Base-by-base conservation (phyloP, 2,888 invertebrate genomes). In the Drosophila neutralis region DNA sequence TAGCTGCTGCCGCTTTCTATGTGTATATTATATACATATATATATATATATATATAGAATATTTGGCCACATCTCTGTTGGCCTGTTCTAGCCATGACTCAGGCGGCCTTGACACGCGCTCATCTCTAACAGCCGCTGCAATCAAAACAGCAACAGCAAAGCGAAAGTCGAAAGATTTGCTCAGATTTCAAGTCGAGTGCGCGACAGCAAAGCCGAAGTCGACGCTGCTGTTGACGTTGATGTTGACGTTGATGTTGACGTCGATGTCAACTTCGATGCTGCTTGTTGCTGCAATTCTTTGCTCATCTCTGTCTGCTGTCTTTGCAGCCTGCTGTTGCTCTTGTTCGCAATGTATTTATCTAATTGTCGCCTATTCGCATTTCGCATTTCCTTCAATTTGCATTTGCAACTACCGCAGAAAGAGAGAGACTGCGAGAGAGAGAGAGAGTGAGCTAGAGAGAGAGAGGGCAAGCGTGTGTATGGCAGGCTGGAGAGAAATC, bases 331-430 rank as follows among this genome's bases (percentile, higher is more conserved):
- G 29, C 62, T 69, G 33, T 56, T 78, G 48, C 70, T 61, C 40
- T 49, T 68, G 54, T 73, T 81, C 68, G 40, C 69, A 57, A 29
- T 58, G 69, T 81, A 80, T 72, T 84, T 85, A 85, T 80, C 85
- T 78, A 83, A 85, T 85, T 85, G 79, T 60, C 61, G 56, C 75
- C 59, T 40, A 66, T 66, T 77, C 78, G 60, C 60, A 62, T 58
- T 81, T 74, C 72, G 66, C 69, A 79, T 77, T 83, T 83, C 75
- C 51, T 35, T 56, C 83, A 85, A 80, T 82, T 85, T 83, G 66
- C 56, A 73, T 64, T 61, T 38, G 24, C 35, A 21, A 2, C 21
- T 21, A 5, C 2, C 40, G 11, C 15, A 38, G 40, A 36, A n/a
- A 65, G n/a, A 31, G 18, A 36, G 4, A 29, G 35, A 13, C 35